These are phyloP conservation scores for Theristicus caerulescens DNA, from an alignment of 2,113 vertebrate genomes.

Conservation along the genomic window DNA sequence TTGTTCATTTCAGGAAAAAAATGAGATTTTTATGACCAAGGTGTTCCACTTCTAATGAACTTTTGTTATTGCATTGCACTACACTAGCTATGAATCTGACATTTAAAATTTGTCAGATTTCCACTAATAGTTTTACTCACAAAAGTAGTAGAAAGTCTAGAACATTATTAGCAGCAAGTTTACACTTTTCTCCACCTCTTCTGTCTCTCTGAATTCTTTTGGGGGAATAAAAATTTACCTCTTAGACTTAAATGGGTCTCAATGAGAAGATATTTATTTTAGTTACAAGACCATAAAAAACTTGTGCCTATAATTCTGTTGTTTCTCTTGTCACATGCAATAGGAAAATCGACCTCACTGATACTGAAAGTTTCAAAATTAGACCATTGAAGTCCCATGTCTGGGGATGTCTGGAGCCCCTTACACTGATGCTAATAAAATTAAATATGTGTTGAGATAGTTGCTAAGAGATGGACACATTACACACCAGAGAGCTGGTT, in stretches of 20 bases:
- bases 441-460: background rate
- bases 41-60: slow-evolving; percentile 10
- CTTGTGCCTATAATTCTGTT: background rate
- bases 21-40: background rate
- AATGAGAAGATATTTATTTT: slow-evolving; percentile 38
- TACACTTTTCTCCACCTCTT: background rate
- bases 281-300: slow-evolving; percentile 56
- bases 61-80: background rate
- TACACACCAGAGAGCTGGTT: background rate
- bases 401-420: background rate
- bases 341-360: slow-evolving; percentile 26
- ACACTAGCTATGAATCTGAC: slow-evolving; percentile 1
- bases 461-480: background rate
- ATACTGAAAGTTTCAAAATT: background rate
- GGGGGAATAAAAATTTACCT: slow-evolving; percentile 21
- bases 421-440: background rate
- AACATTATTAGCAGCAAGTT: slow-evolving; percentile 6
- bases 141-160: slow-evolving; percentile 13
- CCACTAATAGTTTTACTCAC: slow-evolving; percentile 29
- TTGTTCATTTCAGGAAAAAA: background rate
- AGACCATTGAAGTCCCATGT: background rate
- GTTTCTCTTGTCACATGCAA: slow-evolving; percentile 5
- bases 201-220: slow-evolving; percentile 49
- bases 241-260: background rate
- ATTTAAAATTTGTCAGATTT: slow-evolving; percentile 52